Conservation (phyloP, 2,113 vertebrate genomes). For the Cryptoleucopteryx plumbea region DNA sequence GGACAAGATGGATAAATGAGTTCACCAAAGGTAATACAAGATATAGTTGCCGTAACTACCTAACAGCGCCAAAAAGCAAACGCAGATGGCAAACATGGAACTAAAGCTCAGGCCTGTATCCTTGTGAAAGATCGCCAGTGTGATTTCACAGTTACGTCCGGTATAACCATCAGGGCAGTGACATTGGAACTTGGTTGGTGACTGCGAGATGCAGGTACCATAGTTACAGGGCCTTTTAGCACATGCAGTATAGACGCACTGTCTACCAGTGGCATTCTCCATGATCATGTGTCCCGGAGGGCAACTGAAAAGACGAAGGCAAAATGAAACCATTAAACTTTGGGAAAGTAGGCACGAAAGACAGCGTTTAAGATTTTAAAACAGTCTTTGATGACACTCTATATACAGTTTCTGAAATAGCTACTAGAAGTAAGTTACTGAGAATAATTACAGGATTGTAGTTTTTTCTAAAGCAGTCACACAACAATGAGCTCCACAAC, state of each 20-base stretch:
- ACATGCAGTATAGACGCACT: slow-evolving; percentile 81
- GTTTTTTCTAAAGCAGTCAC: not conserved
- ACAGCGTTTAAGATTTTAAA: not conserved
- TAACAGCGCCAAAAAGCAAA: slow-evolving; percentile 86
- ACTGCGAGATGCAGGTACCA: slow-evolving; percentile 82
- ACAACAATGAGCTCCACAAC: not conserved
- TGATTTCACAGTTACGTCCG: slow-evolving; percentile 80
- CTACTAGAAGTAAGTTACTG: not conserved
- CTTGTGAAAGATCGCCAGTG: slow-evolving; percentile 78
- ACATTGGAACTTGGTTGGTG: slow-evolving; percentile 79
- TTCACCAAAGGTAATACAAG: slow-evolving; percentile 73
- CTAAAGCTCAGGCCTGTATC: slow-evolving; percentile 86
- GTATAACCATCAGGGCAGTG: slow-evolving; percentile 80
- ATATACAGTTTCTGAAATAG: not conserved
- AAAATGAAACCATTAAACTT: not conserved
- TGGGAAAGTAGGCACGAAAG: not conserved
- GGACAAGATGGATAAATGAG: not conserved
- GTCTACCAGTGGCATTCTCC: slow-evolving; percentile 78
- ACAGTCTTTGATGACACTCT: not conserved
- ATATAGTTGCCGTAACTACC: slow-evolving; percentile 80
- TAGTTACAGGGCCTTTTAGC: slow-evolving; percentile 80
- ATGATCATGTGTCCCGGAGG: slow-evolving; percentile 80
- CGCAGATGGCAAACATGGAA: slow-evolving; percentile 86
- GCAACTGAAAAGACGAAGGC: slow-evolving; percentile 70
- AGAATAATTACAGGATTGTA: not conserved